A percentile compares a stretch with the other conserved stretches of the same genome.
Evolutionary conservation across 2,888 invertebrate species (phyloP).

Genomic region (Pseudococcus jackbeardsleyi): DNA sequence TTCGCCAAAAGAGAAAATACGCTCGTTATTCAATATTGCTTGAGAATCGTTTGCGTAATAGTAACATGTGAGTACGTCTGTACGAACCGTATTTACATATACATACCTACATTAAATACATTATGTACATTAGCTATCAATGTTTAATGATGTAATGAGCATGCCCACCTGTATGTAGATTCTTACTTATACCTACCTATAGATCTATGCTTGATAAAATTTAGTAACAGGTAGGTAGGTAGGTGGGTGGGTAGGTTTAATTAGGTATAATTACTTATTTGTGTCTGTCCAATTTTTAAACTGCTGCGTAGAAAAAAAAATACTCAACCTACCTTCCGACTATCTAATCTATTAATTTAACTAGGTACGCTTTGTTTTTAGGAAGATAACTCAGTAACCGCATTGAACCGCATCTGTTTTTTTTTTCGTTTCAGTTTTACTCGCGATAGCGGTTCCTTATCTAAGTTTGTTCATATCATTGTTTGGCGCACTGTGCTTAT

Average conservation of each 20-base stretch:
- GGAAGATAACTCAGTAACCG: too few relatives aligned
- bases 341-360: too few relatives aligned
- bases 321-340: too few relatives aligned
- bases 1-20: slow-evolving; percentile 70
- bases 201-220: too few relatives aligned
- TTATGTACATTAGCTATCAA: too few relatives aligned
- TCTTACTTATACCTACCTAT: not conserved
- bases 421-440: slow-evolving; percentile 75
- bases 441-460: slow-evolving; percentile 80
- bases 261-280: too few relatives aligned
- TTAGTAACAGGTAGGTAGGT: too few relatives aligned
- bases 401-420: not conserved
- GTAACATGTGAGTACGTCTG: slow-evolving; percentile 75
- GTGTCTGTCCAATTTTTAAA: too few relatives aligned
- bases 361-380: too few relatives aligned
- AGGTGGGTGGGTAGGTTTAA: too few relatives aligned
- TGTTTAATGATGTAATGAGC: not conserved
- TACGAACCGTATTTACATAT: not conserved
- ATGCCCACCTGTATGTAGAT: too few relatives aligned
- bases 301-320: too few relatives aligned
- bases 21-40: slow-evolving; percentile 72
- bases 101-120: not conserved
- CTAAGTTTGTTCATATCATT: slow-evolving; percentile 82
- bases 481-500: slow-evolving; percentile 81
- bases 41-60: slow-evolving; percentile 73